Evolutionary conservation across 2,113 vertebrate species (phyloP).

Genomic region (Gallinago media): DNA sequence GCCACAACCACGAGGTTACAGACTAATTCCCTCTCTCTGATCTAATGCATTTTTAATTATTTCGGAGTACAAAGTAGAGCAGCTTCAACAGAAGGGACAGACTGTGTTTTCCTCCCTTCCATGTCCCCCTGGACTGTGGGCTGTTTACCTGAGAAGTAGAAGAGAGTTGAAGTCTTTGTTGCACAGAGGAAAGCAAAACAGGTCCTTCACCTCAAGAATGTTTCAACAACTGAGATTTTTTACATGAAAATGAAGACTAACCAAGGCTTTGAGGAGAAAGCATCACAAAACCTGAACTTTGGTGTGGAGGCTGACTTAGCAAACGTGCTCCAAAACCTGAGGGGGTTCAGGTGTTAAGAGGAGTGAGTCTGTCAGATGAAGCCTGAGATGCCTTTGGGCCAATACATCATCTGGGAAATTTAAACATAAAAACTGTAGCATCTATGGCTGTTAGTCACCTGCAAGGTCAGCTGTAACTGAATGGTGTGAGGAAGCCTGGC

Average conservation of each 20-base stretch:
- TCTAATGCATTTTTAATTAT: conserved; percentile 73
- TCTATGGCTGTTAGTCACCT: neutral
- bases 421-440: neutral
- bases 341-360: fast-evolving
- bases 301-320: neutral
- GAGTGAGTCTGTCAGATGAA: neutral
- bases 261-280: neutral
- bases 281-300: neutral
- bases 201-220: neutral
- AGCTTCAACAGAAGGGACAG: conserved; percentile 37
- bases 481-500: neutral
- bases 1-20: neutral
- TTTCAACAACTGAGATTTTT: neutral
- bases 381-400: fast-evolving
- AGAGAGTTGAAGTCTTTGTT: neutral
- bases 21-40: conserved; percentile 42
- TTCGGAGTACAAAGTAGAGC: neutral
- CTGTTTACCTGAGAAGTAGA: conserved; percentile 23
- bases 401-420: neutral
- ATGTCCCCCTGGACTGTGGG: neutral
- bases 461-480: neutral
- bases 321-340: neutral
- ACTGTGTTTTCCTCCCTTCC: conserved; percentile 6
- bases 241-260: neutral
- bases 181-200: neutral